Percentiles rank a stretch among this genome's conserved stretches.
Evolutionary conservation across 2,113 vertebrate genomes (phyloP).

Genomic region (Psittacula cyanocephala): DNA sequence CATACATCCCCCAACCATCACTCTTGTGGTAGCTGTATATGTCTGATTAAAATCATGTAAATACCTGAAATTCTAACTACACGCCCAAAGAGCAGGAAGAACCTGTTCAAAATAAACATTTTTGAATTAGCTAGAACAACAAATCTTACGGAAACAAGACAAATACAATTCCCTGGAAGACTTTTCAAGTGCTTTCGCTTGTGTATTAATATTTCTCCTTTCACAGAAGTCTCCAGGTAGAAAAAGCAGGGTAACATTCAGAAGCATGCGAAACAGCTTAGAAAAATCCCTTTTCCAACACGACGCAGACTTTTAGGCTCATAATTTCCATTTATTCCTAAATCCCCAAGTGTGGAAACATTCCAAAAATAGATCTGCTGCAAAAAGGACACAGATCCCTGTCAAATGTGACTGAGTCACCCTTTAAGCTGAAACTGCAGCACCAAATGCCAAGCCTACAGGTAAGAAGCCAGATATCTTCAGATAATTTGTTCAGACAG

Average conservation of each 20-base stretch:
- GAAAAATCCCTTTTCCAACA: background rate
- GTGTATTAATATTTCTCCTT: background rate
- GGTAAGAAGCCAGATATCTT: background rate
- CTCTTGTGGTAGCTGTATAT: background rate
- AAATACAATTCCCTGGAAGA: background rate
- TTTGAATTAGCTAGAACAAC: background rate
- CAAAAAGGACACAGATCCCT: background rate
- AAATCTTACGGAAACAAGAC: background rate
- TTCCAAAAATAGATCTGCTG: background rate
- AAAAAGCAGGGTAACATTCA: background rate
- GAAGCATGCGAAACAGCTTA: background rate
- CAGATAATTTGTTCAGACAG: background rate
- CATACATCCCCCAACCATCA: background rate
- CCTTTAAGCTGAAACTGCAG: background rate
- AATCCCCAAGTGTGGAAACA: background rate
- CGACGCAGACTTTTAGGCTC: background rate
- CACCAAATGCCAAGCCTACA: background rate
- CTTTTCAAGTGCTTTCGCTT: background rate
- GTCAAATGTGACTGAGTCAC: background rate
- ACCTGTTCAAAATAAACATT: background rate
- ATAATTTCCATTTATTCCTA: background rate
- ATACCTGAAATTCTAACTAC: background rate
- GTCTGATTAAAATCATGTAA: background rate
- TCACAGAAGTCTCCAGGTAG: background rate
- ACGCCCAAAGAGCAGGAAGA: background rate